Conservation (phyloP, 2,888 invertebrate genomes). For the Leistus spinibarbis region DNA sequence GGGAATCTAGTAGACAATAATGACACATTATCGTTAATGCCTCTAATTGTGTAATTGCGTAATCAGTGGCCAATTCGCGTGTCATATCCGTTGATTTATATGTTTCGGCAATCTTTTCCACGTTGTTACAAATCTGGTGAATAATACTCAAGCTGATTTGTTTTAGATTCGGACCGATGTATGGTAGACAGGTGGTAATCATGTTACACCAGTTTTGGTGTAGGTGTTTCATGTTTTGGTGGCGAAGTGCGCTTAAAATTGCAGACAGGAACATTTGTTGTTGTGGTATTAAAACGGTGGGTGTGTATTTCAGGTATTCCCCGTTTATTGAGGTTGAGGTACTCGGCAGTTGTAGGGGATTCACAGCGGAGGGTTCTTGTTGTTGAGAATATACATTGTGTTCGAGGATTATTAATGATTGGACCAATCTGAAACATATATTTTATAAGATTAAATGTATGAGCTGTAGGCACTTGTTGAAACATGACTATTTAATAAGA, state of each 20-base stretch:
- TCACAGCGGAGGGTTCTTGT: conserved; percentile 41
- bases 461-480: no score
- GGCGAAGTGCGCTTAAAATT: conserved; percentile 75
- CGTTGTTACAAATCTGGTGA: conserved; percentile 78
- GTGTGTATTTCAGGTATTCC: conserved; percentile 64
- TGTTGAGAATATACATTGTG: conserved; percentile 64
- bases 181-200: conserved; percentile 80
- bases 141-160: conserved; percentile 79
- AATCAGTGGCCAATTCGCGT: conserved; percentile 72
- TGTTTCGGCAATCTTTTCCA: conserved; percentile 67
- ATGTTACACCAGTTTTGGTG: conserved; percentile 85
- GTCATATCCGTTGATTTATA: conserved; percentile 52
- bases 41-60: conserved; percentile 77
- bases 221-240: conserved; percentile 71
- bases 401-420: conserved; percentile 77
- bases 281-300: conserved; percentile 72
- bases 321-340: conserved; percentile 47
- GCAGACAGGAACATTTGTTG: conserved; percentile 85
- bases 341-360: conserved; percentile 45
- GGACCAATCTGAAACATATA: conserved; percentile 61
- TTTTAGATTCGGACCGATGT: conserved; percentile 76
- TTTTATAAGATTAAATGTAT: background rate
- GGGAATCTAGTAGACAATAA: conserved; percentile 77
- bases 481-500: no score
- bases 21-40: conserved; percentile 79